These are phyloP conservation scores for Charanyca ferruginea DNA, from an alignment of 2,888 invertebrate genomes.

Conservation along the genomic window DNA sequence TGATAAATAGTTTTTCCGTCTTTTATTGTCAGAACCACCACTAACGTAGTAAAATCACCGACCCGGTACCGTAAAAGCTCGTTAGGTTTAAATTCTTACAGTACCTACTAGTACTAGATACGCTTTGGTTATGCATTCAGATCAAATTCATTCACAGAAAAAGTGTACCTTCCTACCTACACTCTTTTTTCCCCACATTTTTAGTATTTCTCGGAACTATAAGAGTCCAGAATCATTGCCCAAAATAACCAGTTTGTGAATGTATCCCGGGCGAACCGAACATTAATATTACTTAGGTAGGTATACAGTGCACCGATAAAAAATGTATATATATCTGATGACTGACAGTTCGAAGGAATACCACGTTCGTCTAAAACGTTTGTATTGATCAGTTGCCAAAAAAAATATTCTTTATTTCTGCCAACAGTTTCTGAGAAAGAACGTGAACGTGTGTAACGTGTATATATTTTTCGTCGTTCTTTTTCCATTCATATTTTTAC, in stretches of 20 bases:
- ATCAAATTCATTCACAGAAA: no score
- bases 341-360: slow-evolving; percentile 14
- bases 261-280: no score
- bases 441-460: neutral
- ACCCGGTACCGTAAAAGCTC: no score
- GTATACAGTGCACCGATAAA: slow-evolving; percentile 9
- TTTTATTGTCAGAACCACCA: no score
- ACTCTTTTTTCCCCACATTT: neutral
- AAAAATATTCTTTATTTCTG: slow-evolving; percentile 23
- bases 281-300: no score
- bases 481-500: slow-evolving; percentile 1
- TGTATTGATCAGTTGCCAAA: slow-evolving; percentile 29
- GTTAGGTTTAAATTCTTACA: no score
- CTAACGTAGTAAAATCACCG: no score
- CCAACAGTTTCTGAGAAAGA: slow-evolving; percentile 10
- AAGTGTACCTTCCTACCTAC: no score
- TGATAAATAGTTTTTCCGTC: no score
- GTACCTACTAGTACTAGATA: neutral
- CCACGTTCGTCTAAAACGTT: slow-evolving; percentile 17
- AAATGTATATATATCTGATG: slow-evolving; percentile 5
- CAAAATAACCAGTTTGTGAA: slow-evolving; percentile 12
- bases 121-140: neutral
- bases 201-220: neutral
- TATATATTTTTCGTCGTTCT: neutral
- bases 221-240: neutral